Conservation (phyloP, 1,140 invertebrate species). For the Agrypnia vestita region DNA sequence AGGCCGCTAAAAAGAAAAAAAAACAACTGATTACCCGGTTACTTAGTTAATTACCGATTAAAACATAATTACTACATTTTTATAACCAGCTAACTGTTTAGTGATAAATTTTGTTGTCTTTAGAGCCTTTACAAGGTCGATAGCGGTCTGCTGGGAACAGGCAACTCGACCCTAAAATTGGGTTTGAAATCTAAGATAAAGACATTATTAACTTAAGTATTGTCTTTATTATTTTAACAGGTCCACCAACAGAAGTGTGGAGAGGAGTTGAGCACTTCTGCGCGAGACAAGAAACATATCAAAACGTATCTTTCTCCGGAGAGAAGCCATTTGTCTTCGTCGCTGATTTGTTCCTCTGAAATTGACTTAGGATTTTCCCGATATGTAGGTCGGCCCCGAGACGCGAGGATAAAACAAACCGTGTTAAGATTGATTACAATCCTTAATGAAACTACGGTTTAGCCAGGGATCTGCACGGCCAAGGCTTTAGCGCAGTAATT, state of each 20-base stretch:
- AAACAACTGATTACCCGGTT: too few relatives aligned
- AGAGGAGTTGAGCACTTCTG: constrained; percentile 7
- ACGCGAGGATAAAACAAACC: background rate
- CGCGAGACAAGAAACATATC: background rate
- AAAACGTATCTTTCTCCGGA: background rate
- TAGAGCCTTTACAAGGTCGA: too few relatives aligned
- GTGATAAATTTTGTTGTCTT: too few relatives aligned
- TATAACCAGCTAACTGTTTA: too few relatives aligned
- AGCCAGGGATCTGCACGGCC: too few relatives aligned
- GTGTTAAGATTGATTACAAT: constrained; percentile 44
- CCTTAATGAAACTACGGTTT: constrained; percentile 21
- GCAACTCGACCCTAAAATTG: too few relatives aligned
- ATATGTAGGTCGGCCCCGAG: constrained; percentile 18
- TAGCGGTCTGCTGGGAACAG: too few relatives aligned
- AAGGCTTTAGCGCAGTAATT: background rate
- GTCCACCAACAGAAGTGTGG: background rate
- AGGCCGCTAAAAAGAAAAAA: too few relatives aligned
- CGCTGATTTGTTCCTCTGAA: constrained; percentile 39
- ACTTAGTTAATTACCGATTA: too few relatives aligned
- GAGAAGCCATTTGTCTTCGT: constrained; percentile 43
- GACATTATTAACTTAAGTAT: background rate
- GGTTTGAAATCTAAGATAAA: too few relatives aligned
- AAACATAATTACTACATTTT: too few relatives aligned
- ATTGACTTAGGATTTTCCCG: constrained; percentile 36
- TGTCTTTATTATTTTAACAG: background rate